Conservation (phyloP, 2,797 vertebrate genomes). For the Picus viridis region DNA sequence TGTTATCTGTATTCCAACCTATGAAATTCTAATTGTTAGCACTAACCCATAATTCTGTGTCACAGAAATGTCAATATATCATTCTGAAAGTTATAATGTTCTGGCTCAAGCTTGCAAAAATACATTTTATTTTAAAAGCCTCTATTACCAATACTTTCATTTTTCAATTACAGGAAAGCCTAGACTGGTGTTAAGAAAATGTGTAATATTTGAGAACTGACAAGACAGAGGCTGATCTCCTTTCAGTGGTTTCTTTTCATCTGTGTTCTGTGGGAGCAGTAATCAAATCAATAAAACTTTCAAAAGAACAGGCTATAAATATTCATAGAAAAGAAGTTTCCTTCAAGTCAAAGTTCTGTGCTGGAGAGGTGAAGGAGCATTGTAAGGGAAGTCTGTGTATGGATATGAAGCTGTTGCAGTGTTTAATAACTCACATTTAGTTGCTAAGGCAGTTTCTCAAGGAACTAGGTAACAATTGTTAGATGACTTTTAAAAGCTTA, state of each 20-base stretch:
- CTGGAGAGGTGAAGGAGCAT: not conserved
- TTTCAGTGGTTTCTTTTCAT: conserved; percentile 34
- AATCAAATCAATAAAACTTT: conserved; percentile 49
- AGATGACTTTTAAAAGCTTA: not conserved
- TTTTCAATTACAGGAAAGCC: not conserved
- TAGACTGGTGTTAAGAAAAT: not conserved
- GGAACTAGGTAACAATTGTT: not conserved
- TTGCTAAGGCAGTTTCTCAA: conserved; percentile 41
- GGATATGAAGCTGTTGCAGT: not conserved
- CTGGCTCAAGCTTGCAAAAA: not conserved
- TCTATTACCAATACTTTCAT: not conserved
- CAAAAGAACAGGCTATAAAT: conserved; percentile 43
- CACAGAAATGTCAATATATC: not conserved
- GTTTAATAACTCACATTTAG: not conserved
- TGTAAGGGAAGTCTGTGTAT: not conserved
- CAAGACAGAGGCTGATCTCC: conserved; percentile 32
- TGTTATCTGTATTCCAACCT: not conserved
- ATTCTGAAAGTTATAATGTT: not conserved
- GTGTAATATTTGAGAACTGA: conserved; percentile 31
- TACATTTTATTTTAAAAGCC: not conserved
- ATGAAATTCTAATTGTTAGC: not conserved
- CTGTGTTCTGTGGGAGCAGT: conserved; percentile 4
- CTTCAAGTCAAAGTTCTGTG: not conserved
- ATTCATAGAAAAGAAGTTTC: conserved; percentile 43
- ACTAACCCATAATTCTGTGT: not conserved